These are phyloP conservation scores for Murina feae DNA, from an alignment of 2,113 vertebrate species.

Conservation along the genomic window DNA sequence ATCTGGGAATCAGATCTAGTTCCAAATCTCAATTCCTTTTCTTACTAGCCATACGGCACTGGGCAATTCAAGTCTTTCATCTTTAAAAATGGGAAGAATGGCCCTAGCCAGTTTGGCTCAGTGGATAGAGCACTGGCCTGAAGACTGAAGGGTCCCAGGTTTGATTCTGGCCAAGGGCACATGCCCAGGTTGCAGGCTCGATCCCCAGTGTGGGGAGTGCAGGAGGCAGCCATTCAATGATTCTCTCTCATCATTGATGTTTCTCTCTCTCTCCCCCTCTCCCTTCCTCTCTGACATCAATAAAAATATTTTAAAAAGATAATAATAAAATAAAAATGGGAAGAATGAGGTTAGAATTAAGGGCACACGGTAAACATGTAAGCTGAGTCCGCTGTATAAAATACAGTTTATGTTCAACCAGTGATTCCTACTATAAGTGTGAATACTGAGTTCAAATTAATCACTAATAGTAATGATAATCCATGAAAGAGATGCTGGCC, in stretches of 20 bases:
- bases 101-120: too few species aligned
- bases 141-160: too few species aligned
- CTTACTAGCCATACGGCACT: background rate
- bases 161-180: too few species aligned
- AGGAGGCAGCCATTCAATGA: too few species aligned
- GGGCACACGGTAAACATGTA: accelerated
- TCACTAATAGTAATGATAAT: background rate
- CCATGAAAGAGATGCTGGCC: background rate
- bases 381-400: background rate
- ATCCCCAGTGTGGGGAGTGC: too few species aligned
- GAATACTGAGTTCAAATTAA: background rate
- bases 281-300: too few species aligned
- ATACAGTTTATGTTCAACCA: background rate
- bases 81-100: background rate
- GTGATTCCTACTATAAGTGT: background rate
- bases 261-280: too few species aligned
- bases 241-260: too few species aligned
- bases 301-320: too few species aligned
- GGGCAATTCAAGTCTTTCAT: background rate
- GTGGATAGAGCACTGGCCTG: too few species aligned
- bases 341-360: background rate
- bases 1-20: background rate
- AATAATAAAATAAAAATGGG: background rate
- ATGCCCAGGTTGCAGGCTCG: too few species aligned
- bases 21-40: background rate